These are phyloP conservation scores for Latheticus oryzae DNA, from an alignment of 2,888 invertebrate genomes.

Conservation along the genomic window DNA sequence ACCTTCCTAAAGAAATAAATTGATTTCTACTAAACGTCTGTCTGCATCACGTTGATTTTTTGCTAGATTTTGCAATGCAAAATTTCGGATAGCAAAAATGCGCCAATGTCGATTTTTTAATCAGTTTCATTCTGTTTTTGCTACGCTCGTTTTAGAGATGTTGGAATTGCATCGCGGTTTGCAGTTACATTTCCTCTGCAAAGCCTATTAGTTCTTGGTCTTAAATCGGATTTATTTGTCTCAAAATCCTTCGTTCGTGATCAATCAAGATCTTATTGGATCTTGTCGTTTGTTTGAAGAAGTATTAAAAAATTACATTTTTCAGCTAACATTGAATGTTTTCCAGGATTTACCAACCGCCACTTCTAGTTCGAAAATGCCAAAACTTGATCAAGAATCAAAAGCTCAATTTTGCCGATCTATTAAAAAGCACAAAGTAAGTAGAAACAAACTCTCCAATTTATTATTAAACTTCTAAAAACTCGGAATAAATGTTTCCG, in stretches of 20 bases:
- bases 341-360: conserved; percentile 4
- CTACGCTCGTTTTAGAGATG: too few species aligned
- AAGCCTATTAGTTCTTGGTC: too few species aligned
- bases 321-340: conserved; percentile 9
- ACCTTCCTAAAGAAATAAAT: too few species aligned
- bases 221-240: conserved; percentile 15
- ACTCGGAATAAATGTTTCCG: conserved; percentile 7
- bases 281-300: conserved; percentile 11
- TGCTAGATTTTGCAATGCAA: too few species aligned
- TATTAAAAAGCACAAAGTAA: conserved; percentile 66
- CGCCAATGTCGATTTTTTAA: too few species aligned
- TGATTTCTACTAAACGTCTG: too few species aligned
- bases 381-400: background rate
- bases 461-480: conserved; percentile 1
- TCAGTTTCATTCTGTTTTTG: too few species aligned
- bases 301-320: too few species aligned
- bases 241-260: conserved; percentile 16
- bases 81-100: too few species aligned
- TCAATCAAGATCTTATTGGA: conserved; percentile 24
- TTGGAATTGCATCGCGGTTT: too few species aligned
- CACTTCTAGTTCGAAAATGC: conserved; percentile 1
- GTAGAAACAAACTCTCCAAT: conserved; percentile 2
- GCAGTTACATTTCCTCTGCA: too few species aligned
- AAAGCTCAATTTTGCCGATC: conserved; percentile 10
- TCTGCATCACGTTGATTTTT: too few species aligned